Evolutionary conservation across 2,888 invertebrate species (phyloP).

Genomic region (Orgyia antiqua): DNA sequence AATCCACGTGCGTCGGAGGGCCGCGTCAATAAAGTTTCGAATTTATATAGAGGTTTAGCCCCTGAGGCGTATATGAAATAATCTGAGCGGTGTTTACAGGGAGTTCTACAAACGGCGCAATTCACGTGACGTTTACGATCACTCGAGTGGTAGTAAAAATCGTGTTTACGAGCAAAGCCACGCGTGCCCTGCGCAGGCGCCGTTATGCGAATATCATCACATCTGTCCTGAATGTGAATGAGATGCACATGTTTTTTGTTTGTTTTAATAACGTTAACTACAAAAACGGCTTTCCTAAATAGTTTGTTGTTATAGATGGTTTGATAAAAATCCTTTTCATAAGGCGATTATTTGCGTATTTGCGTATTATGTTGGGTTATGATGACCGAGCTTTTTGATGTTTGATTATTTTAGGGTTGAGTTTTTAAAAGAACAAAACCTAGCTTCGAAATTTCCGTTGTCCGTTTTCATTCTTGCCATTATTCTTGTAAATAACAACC

Average conservation of each 20-base stretch:
- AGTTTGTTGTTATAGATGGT: too few relatives aligned
- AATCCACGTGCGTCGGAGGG: conserved; percentile 66
- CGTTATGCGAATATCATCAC: conserved; percentile 47
- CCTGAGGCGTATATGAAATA: conserved; percentile 75
- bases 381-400: too few relatives aligned
- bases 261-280: conserved; percentile 32
- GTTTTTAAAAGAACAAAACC: too few relatives aligned
- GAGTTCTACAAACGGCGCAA: conserved; percentile 75
- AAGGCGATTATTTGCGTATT: too few relatives aligned
- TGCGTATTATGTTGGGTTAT: too few relatives aligned
- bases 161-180: conserved; percentile 63
- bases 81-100: conserved; percentile 72
- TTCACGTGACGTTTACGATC: conserved; percentile 74
- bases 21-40: conserved; percentile 67
- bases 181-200: conserved; percentile 51
- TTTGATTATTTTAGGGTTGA: too few relatives aligned
- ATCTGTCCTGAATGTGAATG: conserved; percentile 54
- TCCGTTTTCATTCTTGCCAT: too few relatives aligned
- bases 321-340: too few relatives aligned
- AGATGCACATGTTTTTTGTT: conserved; percentile 29
- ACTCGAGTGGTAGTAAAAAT: conserved; percentile 74
- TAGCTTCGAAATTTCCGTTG: too few relatives aligned
- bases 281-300: conserved; percentile 24
- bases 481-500: too few relatives aligned
- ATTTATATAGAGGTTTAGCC: conserved; percentile 74